Conservation (phyloP, 2,113 vertebrate species). For the Halichoerus grypus region DNA sequence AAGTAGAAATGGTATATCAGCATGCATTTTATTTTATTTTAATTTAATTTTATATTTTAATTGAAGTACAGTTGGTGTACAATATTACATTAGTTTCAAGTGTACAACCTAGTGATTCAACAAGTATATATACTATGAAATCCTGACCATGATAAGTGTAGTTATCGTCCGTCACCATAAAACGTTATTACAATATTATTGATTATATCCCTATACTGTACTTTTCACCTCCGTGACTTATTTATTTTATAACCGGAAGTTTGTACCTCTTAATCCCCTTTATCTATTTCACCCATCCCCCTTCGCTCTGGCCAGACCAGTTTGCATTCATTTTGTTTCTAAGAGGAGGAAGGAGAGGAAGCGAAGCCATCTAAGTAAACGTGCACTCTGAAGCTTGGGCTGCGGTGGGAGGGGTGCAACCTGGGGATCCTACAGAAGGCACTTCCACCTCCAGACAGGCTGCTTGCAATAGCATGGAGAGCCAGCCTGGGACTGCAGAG, state of each 20-base stretch:
- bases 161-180: neutral
- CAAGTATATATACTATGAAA: neutral
- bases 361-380: neutral
- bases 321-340: neutral
- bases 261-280: neutral
- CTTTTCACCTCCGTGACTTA: neutral
- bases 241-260: neutral
- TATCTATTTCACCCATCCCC: neutral
- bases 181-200: neutral
- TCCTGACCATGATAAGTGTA: neutral
- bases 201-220: neutral
- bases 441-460: neutral
- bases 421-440: neutral
- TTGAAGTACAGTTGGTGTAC: neutral
- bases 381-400: neutral
- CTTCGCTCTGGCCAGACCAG: neutral
- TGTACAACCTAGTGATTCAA: neutral
- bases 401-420: neutral
- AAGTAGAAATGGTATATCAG: neutral
- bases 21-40: neutral
- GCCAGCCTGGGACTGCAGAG: neutral
- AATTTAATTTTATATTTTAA: neutral
- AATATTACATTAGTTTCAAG: neutral
- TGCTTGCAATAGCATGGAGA: rapidly evolving
- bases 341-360: neutral